phyloP scores from a whole-genome alignment of 2,113 vertebrate species.

The Kobus ellipsiprymnus region DNA sequence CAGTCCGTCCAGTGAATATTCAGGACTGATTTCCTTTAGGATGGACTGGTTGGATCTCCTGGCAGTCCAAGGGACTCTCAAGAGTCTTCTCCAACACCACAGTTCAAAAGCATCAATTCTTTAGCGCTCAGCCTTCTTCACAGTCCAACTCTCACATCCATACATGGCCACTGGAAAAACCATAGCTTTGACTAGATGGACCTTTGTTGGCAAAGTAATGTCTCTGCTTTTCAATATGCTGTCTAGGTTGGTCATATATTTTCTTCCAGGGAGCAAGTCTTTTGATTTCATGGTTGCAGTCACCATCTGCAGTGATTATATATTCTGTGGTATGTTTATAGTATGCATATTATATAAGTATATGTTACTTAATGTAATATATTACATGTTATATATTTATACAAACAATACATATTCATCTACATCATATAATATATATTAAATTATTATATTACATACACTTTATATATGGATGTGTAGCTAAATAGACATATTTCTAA shows the following conservation, averaged over 20 bases:
- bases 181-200: not conserved
- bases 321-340: not conserved
- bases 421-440: not conserved
- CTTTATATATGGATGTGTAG: not conserved
- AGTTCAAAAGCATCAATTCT: not conserved
- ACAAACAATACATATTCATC: not conserved
- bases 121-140: accelerated
- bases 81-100: not conserved
- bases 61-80: not conserved
- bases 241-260: not conserved
- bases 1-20: not conserved
- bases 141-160: not conserved
- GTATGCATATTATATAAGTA: not conserved
- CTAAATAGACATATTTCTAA: not conserved
- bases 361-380: not conserved
- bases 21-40: not conserved
- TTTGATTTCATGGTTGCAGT: not conserved
- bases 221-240: not conserved
- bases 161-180: not conserved
- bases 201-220: not conserved
- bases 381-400: not conserved
- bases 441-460: not conserved
- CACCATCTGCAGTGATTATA: not conserved
- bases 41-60: not conserved
- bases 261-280: not conserved